Percentiles rank a stretch among this genome's conserved stretches.
These are phyloP conservation scores for Baronia brevicornis DNA, from an alignment of 2,888 invertebrate species.

Conservation along the genomic window DNA sequence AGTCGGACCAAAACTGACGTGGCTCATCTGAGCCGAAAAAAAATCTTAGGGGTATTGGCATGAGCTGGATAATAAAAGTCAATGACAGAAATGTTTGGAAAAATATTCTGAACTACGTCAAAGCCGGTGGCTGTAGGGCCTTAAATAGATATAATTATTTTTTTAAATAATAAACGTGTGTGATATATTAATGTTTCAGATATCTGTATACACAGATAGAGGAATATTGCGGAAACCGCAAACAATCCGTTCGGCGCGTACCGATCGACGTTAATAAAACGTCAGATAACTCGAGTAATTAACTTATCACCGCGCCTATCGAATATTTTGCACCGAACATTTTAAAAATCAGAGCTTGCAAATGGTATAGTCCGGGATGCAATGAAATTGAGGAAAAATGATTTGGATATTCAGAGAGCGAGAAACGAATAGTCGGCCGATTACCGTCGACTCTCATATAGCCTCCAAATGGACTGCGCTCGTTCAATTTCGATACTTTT, in stretches of 20 bases:
- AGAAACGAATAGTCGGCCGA: constrained; percentile 49
- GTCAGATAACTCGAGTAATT: constrained; percentile 39
- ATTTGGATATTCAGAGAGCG: constrained; percentile 59
- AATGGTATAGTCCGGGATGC: constrained; percentile 39
- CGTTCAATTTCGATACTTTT: constrained; percentile 73
- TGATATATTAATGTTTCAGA: no score
- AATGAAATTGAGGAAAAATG: constrained; percentile 60
- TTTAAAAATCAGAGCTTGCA: constrained; percentile 35
- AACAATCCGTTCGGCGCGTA: constrained; percentile 21
- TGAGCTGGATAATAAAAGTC: no score
- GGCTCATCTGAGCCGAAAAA: no score
- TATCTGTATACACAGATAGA: constrained; percentile 10
- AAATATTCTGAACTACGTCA: no score
- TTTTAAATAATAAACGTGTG: no score
- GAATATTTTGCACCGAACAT: constrained; percentile 22
- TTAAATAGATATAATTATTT: no score
- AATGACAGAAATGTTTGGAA: no score
- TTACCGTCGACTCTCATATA: constrained; percentile 60
- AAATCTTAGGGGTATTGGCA: no score
- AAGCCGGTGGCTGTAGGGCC: no score
- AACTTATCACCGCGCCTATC: constrained; percentile 36
- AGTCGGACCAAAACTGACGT: no score
- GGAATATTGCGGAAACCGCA: constrained; percentile 15
- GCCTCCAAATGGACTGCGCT: constrained; percentile 61
- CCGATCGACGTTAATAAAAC: constrained; percentile 29